A percentile compares a stretch with the other conserved stretches of the same genome.
Conservation (phyloP, 2,888 invertebrate species). For the Sesia bembeciformis region DNA sequence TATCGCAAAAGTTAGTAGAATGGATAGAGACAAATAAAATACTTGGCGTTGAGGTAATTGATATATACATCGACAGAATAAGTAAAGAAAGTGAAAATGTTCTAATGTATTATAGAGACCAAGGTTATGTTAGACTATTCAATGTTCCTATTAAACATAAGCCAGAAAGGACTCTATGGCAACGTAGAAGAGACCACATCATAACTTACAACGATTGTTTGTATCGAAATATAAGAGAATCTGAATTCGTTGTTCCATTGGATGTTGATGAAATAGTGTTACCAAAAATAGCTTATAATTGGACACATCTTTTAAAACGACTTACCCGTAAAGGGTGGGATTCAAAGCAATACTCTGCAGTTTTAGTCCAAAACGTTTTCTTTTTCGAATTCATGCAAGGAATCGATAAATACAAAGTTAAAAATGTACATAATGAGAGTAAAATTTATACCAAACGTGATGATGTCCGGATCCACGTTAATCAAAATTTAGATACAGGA, state of each 20-base stretch:
- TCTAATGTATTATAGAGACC: conserved; percentile 69
- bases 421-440: conserved; percentile 18
- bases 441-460: conserved; percentile 56
- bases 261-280: conserved; percentile 84
- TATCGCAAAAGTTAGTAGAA: conserved; percentile 76
- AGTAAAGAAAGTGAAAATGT: conserved; percentile 69
- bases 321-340: conserved; percentile 53
- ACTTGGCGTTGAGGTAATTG: conserved; percentile 79
- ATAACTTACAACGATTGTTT: conserved; percentile 86
- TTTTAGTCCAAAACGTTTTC: conserved; percentile 80
- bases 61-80: conserved; percentile 78
- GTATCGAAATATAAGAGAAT: conserved; percentile 79
- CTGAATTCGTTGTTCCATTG: conserved; percentile 78
- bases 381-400: conserved; percentile 75
- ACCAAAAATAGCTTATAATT: conserved; percentile 74
- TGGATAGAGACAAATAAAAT: conserved; percentile 82
- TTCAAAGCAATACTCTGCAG: conserved; percentile 70
- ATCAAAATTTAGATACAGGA: conserved; percentile 30
- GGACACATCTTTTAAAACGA: conserved; percentile 72
- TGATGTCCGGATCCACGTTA: conserved; percentile 44
- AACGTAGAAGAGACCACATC: conserved; percentile 80
- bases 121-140: conserved; percentile 62
- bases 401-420: conserved; percentile 26
- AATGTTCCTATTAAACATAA: conserved; percentile 69
- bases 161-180: conserved; percentile 67